A percentile compares a stretch with the other conserved stretches of the same genome.
These are phyloP conservation scores for Eurytoma californica DNA, from an alignment of 2,888 invertebrate genomes.

Conservation along the genomic window DNA sequence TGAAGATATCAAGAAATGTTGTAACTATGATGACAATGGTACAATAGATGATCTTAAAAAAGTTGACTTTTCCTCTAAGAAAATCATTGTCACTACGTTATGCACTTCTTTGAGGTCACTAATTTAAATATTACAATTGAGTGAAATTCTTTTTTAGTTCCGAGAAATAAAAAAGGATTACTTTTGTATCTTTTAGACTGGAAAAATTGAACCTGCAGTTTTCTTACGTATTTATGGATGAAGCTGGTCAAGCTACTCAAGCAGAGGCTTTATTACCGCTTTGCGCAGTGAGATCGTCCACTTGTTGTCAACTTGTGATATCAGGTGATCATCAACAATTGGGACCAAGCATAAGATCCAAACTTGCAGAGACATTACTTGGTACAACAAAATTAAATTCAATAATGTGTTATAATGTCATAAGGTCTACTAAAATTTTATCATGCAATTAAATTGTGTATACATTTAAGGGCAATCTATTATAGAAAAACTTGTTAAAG, in stretches of 20 bases:
- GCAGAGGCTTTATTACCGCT: slow-evolving; percentile 81
- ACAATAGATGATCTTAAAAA: too few relatives aligned
- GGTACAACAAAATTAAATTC: slow-evolving; percentile 64
- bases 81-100: too few relatives aligned
- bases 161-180: too few relatives aligned
- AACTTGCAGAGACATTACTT: slow-evolving; percentile 71
- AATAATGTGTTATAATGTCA: too few relatives aligned
- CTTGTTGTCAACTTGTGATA: slow-evolving; percentile 77
- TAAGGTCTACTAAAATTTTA: not conserved
- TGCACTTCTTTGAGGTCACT: too few relatives aligned
- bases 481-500: slow-evolving; percentile 81
- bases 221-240: slow-evolving; percentile 80
- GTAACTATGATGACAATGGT: not conserved
- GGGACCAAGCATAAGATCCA: slow-evolving; percentile 79
- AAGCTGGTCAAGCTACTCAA: slow-evolving; percentile 85
- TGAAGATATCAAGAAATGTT: not conserved
- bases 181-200: too few relatives aligned
- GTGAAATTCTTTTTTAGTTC: too few relatives aligned
- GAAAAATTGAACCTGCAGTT: slow-evolving; percentile 72
- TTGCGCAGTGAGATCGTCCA: slow-evolving; percentile 38
- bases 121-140: too few relatives aligned
- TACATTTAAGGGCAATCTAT: slow-evolving; percentile 78
- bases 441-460: not conserved
- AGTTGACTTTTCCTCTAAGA: too few relatives aligned
- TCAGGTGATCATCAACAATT: slow-evolving; percentile 86